Percentiles rank a stretch among this genome's conserved stretches.
Evolutionary conservation across 2,113 vertebrate genomes (phyloP).

Genomic region (Pituophis catenifer): DNA sequence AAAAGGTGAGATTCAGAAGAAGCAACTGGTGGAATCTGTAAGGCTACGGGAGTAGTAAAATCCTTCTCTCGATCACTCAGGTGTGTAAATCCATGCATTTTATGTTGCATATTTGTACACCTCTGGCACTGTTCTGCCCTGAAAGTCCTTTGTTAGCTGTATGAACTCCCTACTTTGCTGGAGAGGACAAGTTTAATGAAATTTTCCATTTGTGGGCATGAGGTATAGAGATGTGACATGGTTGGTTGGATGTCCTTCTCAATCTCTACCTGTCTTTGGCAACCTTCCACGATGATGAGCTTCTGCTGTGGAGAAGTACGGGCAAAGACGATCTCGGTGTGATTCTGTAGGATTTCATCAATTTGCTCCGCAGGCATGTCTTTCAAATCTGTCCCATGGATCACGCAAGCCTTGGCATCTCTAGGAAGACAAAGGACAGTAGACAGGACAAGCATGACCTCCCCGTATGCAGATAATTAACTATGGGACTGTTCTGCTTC

Average conservation of each 20-base stretch:
- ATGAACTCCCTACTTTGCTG: not conserved
- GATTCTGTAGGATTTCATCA: conserved; percentile 81
- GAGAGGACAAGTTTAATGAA: too few relatives aligned
- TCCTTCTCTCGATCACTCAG: not conserved
- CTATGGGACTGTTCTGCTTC: not conserved
- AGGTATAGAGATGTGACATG: not conserved
- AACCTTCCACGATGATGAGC: conserved; percentile 83
- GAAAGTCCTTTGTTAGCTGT: too few relatives aligned
- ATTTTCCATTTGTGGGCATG: fast-evolving
- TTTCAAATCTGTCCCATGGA: conserved; percentile 81
- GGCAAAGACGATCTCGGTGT: conserved; percentile 84
- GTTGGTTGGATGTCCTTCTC: not conserved
- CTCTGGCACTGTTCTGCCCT: too few relatives aligned
- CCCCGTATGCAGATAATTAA: too few relatives aligned
- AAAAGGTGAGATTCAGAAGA: not conserved
- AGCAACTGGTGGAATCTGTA: not conserved
- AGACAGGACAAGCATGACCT: fast-evolving
- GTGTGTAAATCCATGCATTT: not conserved
- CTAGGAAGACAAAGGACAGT: conserved; percentile 42
- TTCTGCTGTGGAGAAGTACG: conserved; percentile 90
- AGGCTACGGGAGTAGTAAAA: not conserved
- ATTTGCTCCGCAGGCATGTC: conserved; percentile 78
- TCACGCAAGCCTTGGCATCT: conserved; percentile 84
- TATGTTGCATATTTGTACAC: not conserved
- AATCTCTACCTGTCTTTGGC: conserved; percentile 63